Evolutionary conservation across 2,113 vertebrate genomes (phyloP).

Genomic region (Semicossyphus pulcher): DNA sequence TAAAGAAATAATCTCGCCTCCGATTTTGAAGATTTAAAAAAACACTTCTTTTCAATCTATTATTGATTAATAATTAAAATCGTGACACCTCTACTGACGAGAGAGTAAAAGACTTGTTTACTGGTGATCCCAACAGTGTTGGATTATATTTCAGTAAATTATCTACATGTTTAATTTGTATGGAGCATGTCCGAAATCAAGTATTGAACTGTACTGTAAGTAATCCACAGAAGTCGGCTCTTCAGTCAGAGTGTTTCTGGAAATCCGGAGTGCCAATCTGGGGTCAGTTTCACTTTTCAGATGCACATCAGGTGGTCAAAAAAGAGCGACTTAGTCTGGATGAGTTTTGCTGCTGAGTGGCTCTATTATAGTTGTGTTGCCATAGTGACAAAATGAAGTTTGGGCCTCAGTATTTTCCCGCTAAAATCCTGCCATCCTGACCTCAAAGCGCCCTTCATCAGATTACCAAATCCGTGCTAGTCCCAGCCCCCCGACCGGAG

Average conservation of each 20-base stretch:
- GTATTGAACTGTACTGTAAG: constrained; percentile 15
- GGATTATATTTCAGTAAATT: constrained; percentile 6
- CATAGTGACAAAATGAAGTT: background rate
- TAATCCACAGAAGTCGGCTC: constrained; percentile 8
- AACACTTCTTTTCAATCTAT: too few species aligned
- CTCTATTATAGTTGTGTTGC: background rate
- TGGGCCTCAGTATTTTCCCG: constrained; percentile 20
- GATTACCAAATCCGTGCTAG: background rate
- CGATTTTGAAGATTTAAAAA: too few species aligned
- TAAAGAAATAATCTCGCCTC: too few species aligned
- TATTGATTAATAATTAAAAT: background rate
- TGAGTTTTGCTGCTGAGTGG: background rate
- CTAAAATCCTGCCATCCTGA: background rate
- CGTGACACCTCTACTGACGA: background rate
- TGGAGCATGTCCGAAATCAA: constrained; percentile 22
- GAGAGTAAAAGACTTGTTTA: constrained; percentile 29
- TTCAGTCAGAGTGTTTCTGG: constrained; percentile 13
- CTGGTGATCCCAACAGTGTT: constrained; percentile 27
- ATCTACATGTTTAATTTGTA: constrained; percentile 5
- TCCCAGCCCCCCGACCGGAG: constrained; percentile 26
- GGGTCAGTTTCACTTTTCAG: constrained; percentile 12
- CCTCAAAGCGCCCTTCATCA: background rate
- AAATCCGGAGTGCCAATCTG: constrained; percentile 24
- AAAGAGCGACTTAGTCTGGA: background rate
- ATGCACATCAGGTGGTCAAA: background rate